phyloP scores from a whole-genome alignment of 2,797 vertebrate species.

The Gymnoscopelus braueri region DNA sequence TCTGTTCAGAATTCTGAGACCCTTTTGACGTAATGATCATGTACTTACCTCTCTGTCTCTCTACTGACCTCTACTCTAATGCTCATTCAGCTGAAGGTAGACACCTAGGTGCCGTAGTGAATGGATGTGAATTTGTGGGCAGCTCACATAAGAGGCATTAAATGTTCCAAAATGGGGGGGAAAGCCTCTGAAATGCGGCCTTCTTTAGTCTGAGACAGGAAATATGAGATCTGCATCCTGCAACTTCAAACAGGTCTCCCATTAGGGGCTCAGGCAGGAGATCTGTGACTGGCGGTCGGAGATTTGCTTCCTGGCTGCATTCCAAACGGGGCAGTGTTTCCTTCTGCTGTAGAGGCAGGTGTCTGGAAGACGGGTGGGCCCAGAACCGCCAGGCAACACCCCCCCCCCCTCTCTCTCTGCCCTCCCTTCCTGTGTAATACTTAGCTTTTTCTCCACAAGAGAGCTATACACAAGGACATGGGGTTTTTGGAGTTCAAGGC shows the following conservation, averaged over 20 bases:
- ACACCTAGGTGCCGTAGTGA: constrained; percentile 9
- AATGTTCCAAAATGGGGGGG: constrained; percentile 12
- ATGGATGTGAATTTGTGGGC: constrained; percentile 19
- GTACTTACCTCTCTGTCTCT: neutral
- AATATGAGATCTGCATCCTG: constrained; percentile 32
- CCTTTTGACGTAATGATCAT: neutral
- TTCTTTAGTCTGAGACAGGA: constrained; percentile 32
- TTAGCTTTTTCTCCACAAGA: neutral
- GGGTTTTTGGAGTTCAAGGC: constrained; percentile 42
- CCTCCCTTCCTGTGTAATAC: constrained; percentile 4
- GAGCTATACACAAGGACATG: neutral
- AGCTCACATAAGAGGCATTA: constrained; percentile 29
- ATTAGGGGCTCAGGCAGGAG: constrained; percentile 43
- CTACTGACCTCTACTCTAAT: neutral
- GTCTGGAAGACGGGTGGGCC: constrained; percentile 28
- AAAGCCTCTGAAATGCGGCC: constrained; percentile 37
- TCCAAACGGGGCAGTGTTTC: constrained; percentile 28
- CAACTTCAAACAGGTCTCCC: constrained; percentile 47
- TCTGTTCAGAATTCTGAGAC: neutral
- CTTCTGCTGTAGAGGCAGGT: constrained; percentile 35
- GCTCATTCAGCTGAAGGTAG: constrained; percentile 8
- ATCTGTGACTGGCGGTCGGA: constrained; percentile 41
- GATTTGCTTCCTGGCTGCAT: constrained; percentile 49
- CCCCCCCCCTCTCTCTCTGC: neutral
- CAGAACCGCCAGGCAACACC: neutral